Base-by-base conservation (phyloP, 1,140 invertebrate genomes). In the Trachymyrmex cornetzi region DNA sequence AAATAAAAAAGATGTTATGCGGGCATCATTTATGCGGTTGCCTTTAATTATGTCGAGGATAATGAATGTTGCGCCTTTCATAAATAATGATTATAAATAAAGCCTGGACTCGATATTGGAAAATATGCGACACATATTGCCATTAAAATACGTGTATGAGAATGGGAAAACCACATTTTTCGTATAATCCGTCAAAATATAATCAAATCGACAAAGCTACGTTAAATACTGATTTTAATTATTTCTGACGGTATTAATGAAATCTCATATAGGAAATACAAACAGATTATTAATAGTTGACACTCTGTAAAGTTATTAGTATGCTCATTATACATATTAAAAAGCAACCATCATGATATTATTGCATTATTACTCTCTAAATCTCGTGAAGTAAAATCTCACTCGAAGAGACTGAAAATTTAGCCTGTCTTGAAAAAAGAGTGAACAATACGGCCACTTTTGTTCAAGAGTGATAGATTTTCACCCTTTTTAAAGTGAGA, bases 81-180 rank as follows among this genome's bases (percentile, higher is more conserved):
- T 84, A 74, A 84, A 84, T 84, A 84, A 84, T 84, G 55, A 72
- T 84, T 84, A 84, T 84, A 74, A 84, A 84, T 74, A 84, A 84
- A 84, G 71, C 67, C 24, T 14, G 34, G 19, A 30, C 38, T 38
- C 80, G 67, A 82, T 84, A 84, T 84, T 24, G 80, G 80, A 75
- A 84, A 84, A 84, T 75, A 61, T 63, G 69, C 24, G 69, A 72
- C 24, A 59, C 24, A 48, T 84, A 75, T 75, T 59, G 69, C 38
- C 57, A n/a, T 50, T 55, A 50, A 61, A 74, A 74, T 74, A 74
- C n/a, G 16, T 71, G 3, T 44, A 44, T 44, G 53, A 72, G 24
- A n/a, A 74, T 74, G 44, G 57, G 61, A 75, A 84, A 75, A 84
- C 38, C 80, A 61, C 24, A 75, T 75, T 84, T 84, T 84, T 84